These are phyloP conservation scores for Saccopteryx leptura DNA, from an alignment of 2,113 vertebrate genomes.

Conservation along the genomic window DNA sequence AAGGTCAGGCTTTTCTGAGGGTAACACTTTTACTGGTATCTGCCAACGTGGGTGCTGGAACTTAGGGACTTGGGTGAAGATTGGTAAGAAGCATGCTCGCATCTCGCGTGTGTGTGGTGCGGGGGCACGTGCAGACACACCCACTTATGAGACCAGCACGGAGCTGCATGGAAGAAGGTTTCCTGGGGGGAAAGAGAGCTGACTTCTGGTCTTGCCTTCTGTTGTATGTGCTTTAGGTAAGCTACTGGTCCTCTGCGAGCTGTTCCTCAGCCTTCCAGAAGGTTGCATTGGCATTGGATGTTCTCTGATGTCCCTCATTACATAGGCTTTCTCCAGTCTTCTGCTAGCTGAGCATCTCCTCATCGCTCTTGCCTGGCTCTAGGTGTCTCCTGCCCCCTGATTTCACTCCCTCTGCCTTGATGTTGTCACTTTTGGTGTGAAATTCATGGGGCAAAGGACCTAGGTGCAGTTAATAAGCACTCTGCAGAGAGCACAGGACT, in stretches of 20 bases:
- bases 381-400: not conserved
- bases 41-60: not conserved
- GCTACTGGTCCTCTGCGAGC: not conserved
- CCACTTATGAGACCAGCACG: not conserved
- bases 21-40: not conserved
- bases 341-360: not conserved
- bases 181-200: no score
- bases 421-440: not conserved
- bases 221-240: not conserved
- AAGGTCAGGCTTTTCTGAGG: not conserved
- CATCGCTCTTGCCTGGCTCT: not conserved
- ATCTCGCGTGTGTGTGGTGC: not conserved
- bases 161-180: not conserved
- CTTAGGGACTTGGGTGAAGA: not conserved
- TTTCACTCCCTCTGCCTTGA: not conserved
- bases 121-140: not conserved
- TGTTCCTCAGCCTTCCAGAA: not conserved
- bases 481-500: no score
- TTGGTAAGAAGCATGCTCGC: not conserved
- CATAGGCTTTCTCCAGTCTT: not conserved
- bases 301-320: not conserved
- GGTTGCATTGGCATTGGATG: not conserved
- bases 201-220: not conserved
- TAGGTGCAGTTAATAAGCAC: not conserved
- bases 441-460: not conserved